Evolutionary conservation across 2,797 vertebrate genomes (phyloP).

Genomic region (Rachycentron canadum): DNA sequence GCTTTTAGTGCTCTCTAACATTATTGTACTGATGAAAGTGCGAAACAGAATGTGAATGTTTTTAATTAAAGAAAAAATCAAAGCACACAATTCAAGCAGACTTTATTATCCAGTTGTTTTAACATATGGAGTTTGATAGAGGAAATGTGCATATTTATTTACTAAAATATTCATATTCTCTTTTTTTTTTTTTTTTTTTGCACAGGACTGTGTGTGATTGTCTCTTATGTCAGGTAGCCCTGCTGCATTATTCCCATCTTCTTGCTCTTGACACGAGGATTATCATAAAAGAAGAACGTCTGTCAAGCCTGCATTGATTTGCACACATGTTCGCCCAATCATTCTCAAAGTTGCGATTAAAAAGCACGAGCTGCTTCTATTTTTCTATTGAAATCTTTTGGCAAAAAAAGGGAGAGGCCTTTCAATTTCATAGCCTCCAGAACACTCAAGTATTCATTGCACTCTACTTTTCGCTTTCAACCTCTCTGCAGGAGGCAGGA

Average conservation of each 20-base stretch:
- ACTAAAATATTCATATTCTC: slow-evolving; percentile 17
- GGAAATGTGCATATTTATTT: slow-evolving; percentile 8
- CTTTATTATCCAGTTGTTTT: slow-evolving; percentile 16
- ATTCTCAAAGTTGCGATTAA: slow-evolving; percentile 83
- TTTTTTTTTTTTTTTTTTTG: slow-evolving; percentile 18
- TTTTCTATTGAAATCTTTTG: slow-evolving; percentile 83
- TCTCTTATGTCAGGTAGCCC: slow-evolving; percentile 63
- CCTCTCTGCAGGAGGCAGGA: slow-evolving; percentile 89
- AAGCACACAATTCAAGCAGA: not conserved
- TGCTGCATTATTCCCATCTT: slow-evolving; percentile 62
- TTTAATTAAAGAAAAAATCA: slow-evolving; percentile 25
- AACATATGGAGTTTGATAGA: slow-evolving; percentile 22
- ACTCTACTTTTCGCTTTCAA: slow-evolving; percentile 88
- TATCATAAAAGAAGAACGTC: slow-evolving; percentile 80
- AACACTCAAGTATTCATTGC: slow-evolving; percentile 90
- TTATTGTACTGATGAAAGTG: slow-evolving; percentile 38
- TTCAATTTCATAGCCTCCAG: slow-evolving; percentile 89
- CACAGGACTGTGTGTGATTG: slow-evolving; percentile 35
- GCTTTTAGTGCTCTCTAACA: slow-evolving; percentile 28
- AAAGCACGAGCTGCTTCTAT: slow-evolving; percentile 72
- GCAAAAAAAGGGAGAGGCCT: slow-evolving; percentile 84
- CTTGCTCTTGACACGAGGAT: slow-evolving; percentile 71
- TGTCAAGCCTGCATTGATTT: slow-evolving; percentile 78
- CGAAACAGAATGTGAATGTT: slow-evolving; percentile 20
- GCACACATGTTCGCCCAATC: slow-evolving; percentile 75